Base-by-base conservation (phyloP, 2,888 invertebrate species). In the Lamellibrachia satsuma region DNA sequence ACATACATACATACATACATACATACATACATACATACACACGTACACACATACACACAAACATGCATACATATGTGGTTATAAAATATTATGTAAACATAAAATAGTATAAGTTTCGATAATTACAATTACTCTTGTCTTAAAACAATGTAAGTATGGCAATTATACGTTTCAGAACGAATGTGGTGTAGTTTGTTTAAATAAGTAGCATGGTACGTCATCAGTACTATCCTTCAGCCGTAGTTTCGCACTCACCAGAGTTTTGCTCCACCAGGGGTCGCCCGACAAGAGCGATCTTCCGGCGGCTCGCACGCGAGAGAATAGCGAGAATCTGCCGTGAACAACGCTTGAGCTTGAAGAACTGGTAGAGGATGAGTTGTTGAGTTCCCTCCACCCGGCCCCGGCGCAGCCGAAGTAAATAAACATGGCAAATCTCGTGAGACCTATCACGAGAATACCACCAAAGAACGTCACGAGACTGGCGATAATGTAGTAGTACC, bases 401-500 rank as follows among this genome's bases (percentile, higher is more conserved):
- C n/a, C 75, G n/a, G 22, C 75, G 15, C 75, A n/a, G 75, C 75
- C n/a, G 75, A 75, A 75, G 75, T 75, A 75, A 75, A 75, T 22
- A 75, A 75, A 15, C 75, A 75, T 75, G 22, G 4, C 75, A 11
- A 75, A 22, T 75, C 75, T 75, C 75, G 75, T 22, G 75, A 75
- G 75, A 22, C 75, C 75, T 75, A 75, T 75, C 75, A 75, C 75
- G 75, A 94, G 27, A 7, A 94, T 93, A 15, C 94, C 94, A 6
- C 94, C 94, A 52, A 94, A 92, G 93, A 93, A 93, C 55, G 93
- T 91, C 91, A 93, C 92, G 22, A 93, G 92, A 15, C 93, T 57
- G 51, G 92, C 93, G n/a, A 91, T 91, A 90, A 94, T 93, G 92
- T 93, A 91, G 52, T 92, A 93, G 92, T 93, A 92, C 94, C 94